phyloP scores from a whole-genome alignment of 1,140 invertebrate genomes.

The Physella acuta region DNA sequence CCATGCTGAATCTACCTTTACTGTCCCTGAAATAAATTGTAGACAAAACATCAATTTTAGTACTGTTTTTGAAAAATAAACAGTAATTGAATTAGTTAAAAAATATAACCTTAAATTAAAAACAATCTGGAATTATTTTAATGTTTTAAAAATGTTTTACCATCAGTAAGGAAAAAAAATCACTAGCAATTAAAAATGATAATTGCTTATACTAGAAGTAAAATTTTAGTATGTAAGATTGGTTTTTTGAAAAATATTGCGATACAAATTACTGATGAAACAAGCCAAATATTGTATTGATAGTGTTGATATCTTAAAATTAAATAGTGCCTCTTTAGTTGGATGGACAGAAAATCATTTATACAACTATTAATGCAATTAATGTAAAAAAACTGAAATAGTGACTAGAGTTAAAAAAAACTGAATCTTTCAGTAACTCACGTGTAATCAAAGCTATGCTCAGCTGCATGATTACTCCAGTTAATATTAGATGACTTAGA shows the following conservation, averaged over 20 bases:
- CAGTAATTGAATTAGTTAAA: no score
- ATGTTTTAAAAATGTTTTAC: no score
- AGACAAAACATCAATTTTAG: background rate
- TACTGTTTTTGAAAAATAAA: background rate
- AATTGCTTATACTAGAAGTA: no score
- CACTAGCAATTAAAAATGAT: no score
- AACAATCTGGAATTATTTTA: no score
- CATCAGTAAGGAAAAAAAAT: no score
- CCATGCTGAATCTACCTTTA: background rate
- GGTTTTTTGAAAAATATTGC: background rate
- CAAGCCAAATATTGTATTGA: background rate
- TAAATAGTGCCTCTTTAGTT: no score
- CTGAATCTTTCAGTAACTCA: slow-evolving; percentile 60
- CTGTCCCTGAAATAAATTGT: background rate
- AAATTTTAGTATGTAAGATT: background rate
- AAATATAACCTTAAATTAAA: no score
- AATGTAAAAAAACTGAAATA: background rate
- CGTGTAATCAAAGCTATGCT: slow-evolving; percentile 86
- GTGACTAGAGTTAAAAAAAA: background rate
- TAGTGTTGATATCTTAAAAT: background rate
- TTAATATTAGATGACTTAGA: slow-evolving; percentile 71
- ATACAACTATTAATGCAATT: background rate
- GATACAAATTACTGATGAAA: background rate
- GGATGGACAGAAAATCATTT: no score
- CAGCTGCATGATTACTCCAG: slow-evolving; percentile 77